phyloP scores from a whole-genome alignment of 35 echinoderm and acorn worm species.

The Heliocidaris erythrogramma region DNA sequence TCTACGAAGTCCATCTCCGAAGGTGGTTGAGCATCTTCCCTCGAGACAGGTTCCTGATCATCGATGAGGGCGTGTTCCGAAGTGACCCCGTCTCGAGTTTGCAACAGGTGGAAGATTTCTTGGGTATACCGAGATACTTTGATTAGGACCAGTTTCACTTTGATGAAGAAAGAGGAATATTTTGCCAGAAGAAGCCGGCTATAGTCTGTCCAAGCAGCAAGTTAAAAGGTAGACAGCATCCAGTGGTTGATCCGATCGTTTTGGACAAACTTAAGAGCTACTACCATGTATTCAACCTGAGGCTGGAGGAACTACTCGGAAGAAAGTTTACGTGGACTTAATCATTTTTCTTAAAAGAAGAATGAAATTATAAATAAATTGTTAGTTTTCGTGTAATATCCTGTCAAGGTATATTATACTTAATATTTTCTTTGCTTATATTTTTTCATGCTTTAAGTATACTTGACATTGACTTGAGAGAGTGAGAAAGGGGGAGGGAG shows the following conservation, averaged over 20 bases:
- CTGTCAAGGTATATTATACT: too few relatives aligned
- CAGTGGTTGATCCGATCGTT: not conserved
- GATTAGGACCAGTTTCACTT: not conserved
- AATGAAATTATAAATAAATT: too few relatives aligned
- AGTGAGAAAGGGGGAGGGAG: too few relatives aligned
- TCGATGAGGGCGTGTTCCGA: slow-evolving; percentile 52
- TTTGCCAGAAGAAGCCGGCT: not conserved
- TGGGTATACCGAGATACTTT: not conserved
- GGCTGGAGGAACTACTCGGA: not conserved
- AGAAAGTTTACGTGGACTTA: slow-evolving; percentile 3
- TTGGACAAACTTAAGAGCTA: not conserved
- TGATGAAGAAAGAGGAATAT: not conserved
- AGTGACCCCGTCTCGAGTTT: slow-evolving; percentile 18
- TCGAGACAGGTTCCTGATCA: slow-evolving; percentile 26
- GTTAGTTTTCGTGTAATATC: too few relatives aligned
- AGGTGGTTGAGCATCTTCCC: slow-evolving; percentile 53
- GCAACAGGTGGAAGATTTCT: not conserved
- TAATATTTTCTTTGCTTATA: too few relatives aligned
- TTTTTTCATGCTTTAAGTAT: too few relatives aligned
- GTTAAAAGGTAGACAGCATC: not conserved
- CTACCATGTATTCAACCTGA: not conserved
- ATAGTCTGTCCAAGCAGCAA: not conserved
- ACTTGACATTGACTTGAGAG: too few relatives aligned
- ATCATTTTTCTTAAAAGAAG: not conserved
- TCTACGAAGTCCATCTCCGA: slow-evolving; percentile 40